Evolutionary conservation across 2,113 vertebrate genomes (phyloP).

Genomic region (Podarcis muralis): DNA sequence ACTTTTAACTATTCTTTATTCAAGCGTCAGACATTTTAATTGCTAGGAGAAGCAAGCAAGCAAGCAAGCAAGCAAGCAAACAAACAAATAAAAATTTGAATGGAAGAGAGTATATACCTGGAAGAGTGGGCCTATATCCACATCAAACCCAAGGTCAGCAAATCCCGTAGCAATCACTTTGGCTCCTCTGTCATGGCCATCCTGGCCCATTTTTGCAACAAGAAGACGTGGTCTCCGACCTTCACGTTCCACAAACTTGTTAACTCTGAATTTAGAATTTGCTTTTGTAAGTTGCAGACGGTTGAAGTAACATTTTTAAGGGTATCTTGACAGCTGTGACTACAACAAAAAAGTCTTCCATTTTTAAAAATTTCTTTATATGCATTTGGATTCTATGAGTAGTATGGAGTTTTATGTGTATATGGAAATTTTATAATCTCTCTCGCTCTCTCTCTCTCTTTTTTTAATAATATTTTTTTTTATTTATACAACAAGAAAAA

Average conservation of each 20-base stretch:
- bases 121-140: constrained; percentile 96
- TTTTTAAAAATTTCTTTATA: neutral
- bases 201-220: constrained; percentile 99
- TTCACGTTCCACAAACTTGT: constrained; percentile 87
- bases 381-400: neutral
- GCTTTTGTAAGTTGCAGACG: neutral
- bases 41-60: neutral
- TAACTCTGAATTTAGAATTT: constrained; percentile 76
- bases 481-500: neutral
- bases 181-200: constrained; percentile 95
- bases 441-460: neutral
- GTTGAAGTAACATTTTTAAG: neutral
- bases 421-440: neutral
- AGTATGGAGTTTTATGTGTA: neutral
- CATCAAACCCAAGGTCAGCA: constrained; percentile 97
- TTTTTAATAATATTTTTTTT: too few relatives aligned
- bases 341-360: fast-evolving
- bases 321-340: neutral
- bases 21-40: neutral
- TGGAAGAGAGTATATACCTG: constrained; percentile 79
- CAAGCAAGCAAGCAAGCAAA: neutral
- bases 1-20: too few relatives aligned
- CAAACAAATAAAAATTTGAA: neutral
- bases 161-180: constrained; percentile 98
- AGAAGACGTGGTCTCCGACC: constrained; percentile 94